Evolutionary conservation across 1,140 invertebrate genomes (phyloP).

Genomic region (Artemia franciscana): DNA sequence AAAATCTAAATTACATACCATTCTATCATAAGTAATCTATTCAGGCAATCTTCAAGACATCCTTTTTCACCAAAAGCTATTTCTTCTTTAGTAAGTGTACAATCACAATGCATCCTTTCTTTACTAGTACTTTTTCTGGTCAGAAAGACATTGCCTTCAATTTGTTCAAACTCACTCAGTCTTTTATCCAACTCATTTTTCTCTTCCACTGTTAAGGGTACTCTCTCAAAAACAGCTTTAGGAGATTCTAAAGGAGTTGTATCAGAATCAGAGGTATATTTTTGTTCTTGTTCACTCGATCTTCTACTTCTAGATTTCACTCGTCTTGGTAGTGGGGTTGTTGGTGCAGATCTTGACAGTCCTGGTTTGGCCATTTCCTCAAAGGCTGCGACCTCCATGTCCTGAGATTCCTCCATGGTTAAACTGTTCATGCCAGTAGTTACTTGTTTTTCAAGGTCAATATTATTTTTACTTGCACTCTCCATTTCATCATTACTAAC

Average conservation of each 20-base stretch:
- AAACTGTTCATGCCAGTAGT: background rate
- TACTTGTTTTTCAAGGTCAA: background rate
- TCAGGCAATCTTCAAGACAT: slow-evolving; percentile 87
- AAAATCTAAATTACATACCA: too few relatives aligned
- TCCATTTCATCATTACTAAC: background rate
- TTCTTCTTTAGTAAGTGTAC: slow-evolving; percentile 69
- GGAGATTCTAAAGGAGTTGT: slow-evolving; percentile 10
- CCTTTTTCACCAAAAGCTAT: slow-evolving; percentile 52
- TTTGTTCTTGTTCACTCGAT: slow-evolving; percentile 46
- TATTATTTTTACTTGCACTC: background rate
- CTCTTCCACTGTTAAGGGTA: background rate
- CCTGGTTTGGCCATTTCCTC: too few relatives aligned
- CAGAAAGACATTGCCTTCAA: slow-evolving; percentile 62
- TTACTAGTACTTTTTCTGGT: slow-evolving; percentile 52
- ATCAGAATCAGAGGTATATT: slow-evolving; percentile 3
- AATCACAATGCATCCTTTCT: slow-evolving; percentile 88
- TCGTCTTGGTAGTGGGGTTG: slow-evolving; percentile 39
- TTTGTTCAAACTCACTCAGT: slow-evolving; percentile 47
- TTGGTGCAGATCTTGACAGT: background rate
- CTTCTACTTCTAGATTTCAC: slow-evolving; percentile 62
- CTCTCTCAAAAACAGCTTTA: background rate
- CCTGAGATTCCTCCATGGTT: background rate
- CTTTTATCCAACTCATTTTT: slow-evolving; percentile 36
- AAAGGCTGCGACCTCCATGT: too few relatives aligned
- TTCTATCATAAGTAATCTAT: slow-evolving; percentile 91